phyloP scores from a whole-genome alignment of 2,797 vertebrate genomes.

The Acridotheres tristis region DNA sequence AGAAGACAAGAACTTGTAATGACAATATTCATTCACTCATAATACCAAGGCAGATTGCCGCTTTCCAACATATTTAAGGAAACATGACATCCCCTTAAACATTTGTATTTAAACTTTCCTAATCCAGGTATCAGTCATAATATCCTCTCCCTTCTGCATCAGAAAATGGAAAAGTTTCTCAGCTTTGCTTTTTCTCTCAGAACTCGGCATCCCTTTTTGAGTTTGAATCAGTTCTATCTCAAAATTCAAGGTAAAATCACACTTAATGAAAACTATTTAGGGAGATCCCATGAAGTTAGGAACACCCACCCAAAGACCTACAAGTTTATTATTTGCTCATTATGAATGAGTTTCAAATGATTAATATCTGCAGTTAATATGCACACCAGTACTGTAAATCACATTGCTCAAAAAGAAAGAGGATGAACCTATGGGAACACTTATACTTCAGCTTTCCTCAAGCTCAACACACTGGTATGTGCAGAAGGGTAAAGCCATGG shows the following conservation, averaged over 20 bases:
- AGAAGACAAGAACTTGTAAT: background rate
- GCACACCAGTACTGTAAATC: background rate
- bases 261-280: background rate
- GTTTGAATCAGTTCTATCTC: background rate
- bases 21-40: background rate
- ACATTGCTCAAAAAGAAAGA: background rate
- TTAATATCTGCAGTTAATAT: background rate
- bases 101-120: background rate
- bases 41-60: background rate
- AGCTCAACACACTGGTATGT: background rate
- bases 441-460: background rate
- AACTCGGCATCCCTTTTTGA: background rate
- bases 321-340: background rate
- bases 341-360: background rate
- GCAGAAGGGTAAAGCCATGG: background rate
- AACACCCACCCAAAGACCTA: background rate
- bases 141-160: background rate
- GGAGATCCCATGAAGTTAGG: background rate
- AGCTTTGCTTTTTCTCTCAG: background rate
- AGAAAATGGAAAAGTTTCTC: background rate
- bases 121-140: background rate
- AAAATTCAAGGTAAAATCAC: background rate
- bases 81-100: background rate
- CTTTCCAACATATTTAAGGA: background rate
- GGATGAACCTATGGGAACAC: background rate